Evolutionary conservation across 2,888 invertebrate genomes (phyloP), one percentile per base, ranked within the genome.

Genomic region (Drosophila maculinotata): DNA sequence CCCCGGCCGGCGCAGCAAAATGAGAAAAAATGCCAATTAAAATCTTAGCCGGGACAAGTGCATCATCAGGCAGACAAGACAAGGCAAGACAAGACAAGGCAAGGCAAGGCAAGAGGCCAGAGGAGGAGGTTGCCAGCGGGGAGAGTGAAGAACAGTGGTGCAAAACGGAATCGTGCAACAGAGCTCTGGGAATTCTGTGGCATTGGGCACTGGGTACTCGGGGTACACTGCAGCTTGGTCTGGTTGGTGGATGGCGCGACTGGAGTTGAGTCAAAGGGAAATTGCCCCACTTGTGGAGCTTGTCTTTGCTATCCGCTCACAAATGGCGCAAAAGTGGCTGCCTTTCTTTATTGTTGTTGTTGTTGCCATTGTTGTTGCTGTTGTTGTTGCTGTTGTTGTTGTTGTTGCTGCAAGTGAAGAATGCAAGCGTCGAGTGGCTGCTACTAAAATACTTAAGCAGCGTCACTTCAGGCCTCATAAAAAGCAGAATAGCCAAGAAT

Each of bases 1-100:
- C 1, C 10, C 26, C 26, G 7, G 7, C 15, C 15, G 36, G 12
- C 28, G 14, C 38, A 39, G 45, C 31, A 23, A 62, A 36, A 52
- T 65, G 42, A 42, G 49, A 79, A 83, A 88, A 89, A 84, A 80
- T 88, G 89, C 89, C 89, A 90, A 90, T 89, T 90, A 89, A 90
- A 89, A 88, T 88, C 89, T 90, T 88, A 82, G 85, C 79, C 74
- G 71, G 74, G 62, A 80, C 86, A 86, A 82, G 86, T 87, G 80
- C 80, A 84, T 59, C 71, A 78, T 67, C 69, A 77, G 77, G 54
- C 72, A 52, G 48, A 51, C 57, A 58, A 49, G 73, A 20, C 38
- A 66, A 36, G 56, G 23, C 54, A 48, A 41, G 20, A 28, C 12
- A 25, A 47, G 44, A 31, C n/a, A 20, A 14, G 42, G 12, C 35